These are phyloP conservation scores for Indri indri DNA, from an alignment of 2,113 vertebrate genomes.

Conservation along the genomic window DNA sequence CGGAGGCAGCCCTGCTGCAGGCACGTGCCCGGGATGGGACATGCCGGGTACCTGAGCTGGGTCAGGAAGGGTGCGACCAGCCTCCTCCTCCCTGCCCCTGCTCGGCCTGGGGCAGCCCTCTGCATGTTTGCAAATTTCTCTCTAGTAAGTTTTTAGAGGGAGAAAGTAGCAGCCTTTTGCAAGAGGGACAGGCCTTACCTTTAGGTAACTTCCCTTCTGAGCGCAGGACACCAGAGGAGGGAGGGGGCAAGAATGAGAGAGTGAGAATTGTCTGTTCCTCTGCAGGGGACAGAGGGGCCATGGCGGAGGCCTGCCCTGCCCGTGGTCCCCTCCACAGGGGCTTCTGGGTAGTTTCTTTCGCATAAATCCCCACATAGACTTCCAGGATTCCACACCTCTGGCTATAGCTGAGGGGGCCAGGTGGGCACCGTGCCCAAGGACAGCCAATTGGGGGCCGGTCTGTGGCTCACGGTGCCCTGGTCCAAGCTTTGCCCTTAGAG, in stretches of 20 bases:
- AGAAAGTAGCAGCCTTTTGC: not conserved
- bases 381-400: not conserved
- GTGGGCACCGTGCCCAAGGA: not conserved
- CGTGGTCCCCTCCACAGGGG: not conserved
- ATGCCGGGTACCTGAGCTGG: not conserved
- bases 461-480: not conserved
- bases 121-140: not conserved
- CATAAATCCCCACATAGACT: not conserved
- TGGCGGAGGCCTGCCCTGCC: not conserved
- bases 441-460: not conserved
- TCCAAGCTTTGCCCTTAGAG: not conserved
- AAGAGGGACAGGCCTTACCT: slow-evolving; percentile 77
- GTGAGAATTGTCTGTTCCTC: no score
- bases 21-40: no score
- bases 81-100: not conserved
- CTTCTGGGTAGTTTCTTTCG: not conserved
- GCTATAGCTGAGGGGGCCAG: not conserved
- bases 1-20: not conserved
- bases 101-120: not conserved
- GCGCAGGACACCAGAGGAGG: slow-evolving; percentile 79
- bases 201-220: slow-evolving; percentile 77
- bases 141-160: not conserved
- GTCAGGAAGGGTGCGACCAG: not conserved
- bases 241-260: not conserved
- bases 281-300: not conserved